These are phyloP conservation scores for Tetranychus piercei DNA, from an alignment of 2,888 invertebrate species.

Conservation along the genomic window DNA sequence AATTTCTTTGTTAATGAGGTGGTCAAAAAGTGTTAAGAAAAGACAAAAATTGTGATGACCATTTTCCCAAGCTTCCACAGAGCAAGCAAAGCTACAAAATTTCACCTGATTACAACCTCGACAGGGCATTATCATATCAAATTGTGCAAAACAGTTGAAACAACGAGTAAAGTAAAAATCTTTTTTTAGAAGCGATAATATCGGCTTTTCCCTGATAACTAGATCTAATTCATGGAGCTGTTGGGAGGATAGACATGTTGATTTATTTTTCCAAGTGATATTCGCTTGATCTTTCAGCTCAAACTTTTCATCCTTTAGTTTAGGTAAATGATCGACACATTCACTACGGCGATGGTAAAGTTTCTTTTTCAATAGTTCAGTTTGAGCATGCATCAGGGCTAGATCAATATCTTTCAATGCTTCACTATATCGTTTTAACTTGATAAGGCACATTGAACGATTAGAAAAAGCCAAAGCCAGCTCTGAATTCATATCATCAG, in stretches of 20 bases:
- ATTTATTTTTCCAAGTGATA: background rate
- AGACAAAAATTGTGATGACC: constrained; percentile 3
- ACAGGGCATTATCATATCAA: constrained; percentile 8
- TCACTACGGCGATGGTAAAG: background rate
- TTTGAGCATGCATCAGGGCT: background rate
- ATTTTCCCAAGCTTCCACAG: background rate
- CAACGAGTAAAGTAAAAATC: background rate
- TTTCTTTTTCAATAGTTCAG: background rate
- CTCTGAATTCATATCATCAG: background rate
- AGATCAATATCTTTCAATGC: background rate
- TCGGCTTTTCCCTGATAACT: background rate
- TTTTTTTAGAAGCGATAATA: background rate
- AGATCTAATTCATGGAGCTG: background rate
- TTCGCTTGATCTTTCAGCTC: background rate
- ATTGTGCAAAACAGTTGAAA: background rate
- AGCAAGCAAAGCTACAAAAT: constrained; percentile 4
- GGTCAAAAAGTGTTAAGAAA: background rate
- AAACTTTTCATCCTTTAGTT: background rate
- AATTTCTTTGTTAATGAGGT: background rate
- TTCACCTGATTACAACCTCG: constrained; percentile 9
- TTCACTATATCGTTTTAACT: background rate
- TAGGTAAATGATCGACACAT: background rate
- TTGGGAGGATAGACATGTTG: background rate
- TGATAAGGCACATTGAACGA: background rate
- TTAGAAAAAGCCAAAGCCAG: background rate